These are phyloP conservation scores for Drosophila formosana DNA, from an alignment of 2,888 invertebrate genomes.

Conservation along the genomic window DNA sequence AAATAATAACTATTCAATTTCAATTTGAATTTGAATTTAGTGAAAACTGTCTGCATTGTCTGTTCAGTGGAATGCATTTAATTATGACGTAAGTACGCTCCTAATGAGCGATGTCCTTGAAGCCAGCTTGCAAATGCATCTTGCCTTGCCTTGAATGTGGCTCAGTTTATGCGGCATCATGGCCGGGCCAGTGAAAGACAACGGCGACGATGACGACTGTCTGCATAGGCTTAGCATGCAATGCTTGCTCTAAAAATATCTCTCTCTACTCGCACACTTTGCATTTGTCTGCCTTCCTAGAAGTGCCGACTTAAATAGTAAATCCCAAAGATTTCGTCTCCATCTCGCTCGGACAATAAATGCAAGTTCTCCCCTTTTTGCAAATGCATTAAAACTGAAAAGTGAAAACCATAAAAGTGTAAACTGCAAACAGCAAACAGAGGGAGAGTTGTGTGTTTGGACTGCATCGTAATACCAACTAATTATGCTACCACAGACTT, in stretches of 20 bases:
- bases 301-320: too few species aligned
- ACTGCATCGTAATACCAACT: neutral
- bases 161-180: neutral
- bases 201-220: neutral
- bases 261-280: neutral
- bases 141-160: neutral
- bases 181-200: neutral
- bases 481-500: neutral
- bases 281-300: neutral
- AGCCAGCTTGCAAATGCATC: neutral
- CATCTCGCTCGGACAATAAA: too few species aligned
- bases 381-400: neutral
- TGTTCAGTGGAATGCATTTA: neutral
- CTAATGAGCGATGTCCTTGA: neutral
- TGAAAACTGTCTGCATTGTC: neutral
- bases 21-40: neutral
- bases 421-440: neutral
- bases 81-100: neutral
- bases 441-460: neutral
- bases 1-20: neutral
- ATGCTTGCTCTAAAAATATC: neutral
- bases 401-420: neutral
- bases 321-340: neutral
- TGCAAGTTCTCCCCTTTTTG: neutral
- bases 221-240: neutral